Conservation (phyloP, 2,797 vertebrate genomes). For the Pteropus rufus region DNA sequence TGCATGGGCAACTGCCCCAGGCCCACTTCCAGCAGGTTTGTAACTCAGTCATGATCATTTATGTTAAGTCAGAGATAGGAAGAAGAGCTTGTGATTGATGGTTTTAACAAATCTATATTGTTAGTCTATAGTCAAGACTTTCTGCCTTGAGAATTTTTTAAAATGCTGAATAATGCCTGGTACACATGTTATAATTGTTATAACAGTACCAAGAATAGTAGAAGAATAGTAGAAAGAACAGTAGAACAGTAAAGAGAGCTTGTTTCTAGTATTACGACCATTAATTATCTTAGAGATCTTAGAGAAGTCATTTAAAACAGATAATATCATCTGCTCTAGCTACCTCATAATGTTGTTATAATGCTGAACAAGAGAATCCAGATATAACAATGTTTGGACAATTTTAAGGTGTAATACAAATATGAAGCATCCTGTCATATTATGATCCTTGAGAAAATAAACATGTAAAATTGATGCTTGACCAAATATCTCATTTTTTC, state of each 20-base stretch:
- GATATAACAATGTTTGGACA: neutral
- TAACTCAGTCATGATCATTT: neutral
- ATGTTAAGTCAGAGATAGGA: slow-evolving; percentile 3
- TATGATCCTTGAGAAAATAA: neutral
- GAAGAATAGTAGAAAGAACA: neutral
- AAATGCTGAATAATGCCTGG: neutral
- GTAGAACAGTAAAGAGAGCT: neutral
- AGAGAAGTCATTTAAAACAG: slow-evolving; percentile 24
- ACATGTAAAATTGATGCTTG: neutral
- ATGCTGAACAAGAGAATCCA: neutral
- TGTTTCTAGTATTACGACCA: neutral
- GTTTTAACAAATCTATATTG: slow-evolving; percentile 57
- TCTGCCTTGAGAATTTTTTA: neutral
- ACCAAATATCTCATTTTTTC: neutral
- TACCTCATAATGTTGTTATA: neutral
- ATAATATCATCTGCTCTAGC: neutral
- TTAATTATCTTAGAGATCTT: neutral
- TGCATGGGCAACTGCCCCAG: neutral
- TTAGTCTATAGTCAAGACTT: slow-evolving; percentile 3
- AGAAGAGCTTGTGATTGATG: neutral
- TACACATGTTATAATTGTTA: neutral
- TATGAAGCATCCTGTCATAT: neutral
- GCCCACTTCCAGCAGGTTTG: slow-evolving; percentile 15
- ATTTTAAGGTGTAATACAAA: neutral
- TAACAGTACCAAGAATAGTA: neutral